Conservation (phyloP, 2,888 invertebrate genomes). For the Cheiracanthium punctorium region DNA sequence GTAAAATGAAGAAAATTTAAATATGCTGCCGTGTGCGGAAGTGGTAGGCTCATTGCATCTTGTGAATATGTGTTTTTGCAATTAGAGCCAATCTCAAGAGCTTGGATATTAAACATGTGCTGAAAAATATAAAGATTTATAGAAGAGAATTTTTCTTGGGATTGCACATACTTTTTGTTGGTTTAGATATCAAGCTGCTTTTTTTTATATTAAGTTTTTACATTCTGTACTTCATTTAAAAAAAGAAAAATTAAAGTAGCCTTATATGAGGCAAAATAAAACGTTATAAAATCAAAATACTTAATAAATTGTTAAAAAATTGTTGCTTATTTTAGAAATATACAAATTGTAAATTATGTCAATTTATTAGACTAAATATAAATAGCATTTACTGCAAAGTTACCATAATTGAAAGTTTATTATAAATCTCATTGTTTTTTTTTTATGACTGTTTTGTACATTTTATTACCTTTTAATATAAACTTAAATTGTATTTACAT, state of each 20-base stretch:
- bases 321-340: conserved; percentile 14
- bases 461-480: conserved; percentile 23
- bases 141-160: background rate
- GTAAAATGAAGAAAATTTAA: too few relatives aligned
- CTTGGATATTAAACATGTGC: conserved; percentile 27
- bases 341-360: background rate
- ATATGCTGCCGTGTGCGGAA: conserved; percentile 30
- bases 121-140: background rate
- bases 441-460: conserved; percentile 23
- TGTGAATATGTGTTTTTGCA: conserved; percentile 16
- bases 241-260: background rate
- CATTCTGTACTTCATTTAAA: background rate
- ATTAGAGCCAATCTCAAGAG: conserved; percentile 50
- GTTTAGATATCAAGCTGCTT: conserved; percentile 3
- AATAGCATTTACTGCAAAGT: conserved; percentile 1
- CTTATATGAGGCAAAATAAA: background rate
- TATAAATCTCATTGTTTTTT: conserved; percentile 14
- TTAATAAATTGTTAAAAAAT: conserved; percentile 12
- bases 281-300: conserved; percentile 13
- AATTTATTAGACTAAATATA: background rate
- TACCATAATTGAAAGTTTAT: conserved; percentile 13
- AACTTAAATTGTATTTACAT: background rate
- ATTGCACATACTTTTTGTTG: background rate
- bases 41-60: conserved; percentile 10
- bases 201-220: conserved; percentile 7